Base-by-base conservation (phyloP, 2,113 vertebrate genomes). In the Paradoxurus hermaphroditus region DNA sequence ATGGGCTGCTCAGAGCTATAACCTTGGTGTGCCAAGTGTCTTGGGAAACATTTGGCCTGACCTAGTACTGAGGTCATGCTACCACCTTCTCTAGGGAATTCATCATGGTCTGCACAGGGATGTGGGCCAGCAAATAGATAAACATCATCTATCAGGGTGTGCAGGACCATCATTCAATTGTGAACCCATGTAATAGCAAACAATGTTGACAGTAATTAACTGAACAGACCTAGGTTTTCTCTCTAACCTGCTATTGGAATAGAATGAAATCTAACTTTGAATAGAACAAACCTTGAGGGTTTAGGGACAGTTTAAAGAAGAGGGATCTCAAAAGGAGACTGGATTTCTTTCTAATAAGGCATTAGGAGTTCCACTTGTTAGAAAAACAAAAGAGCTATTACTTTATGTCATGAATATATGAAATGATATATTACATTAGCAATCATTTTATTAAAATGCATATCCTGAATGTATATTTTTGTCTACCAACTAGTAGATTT, bases 81-180 rank as follows among this genome's bases (percentile, higher is more conserved):
- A 91, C 65, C n/a, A 2, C 25, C n/a, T 72, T 86, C 95, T 82
- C 83, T 59, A 79, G 83, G 86, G 94, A 86, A 86, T 95, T 91
- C 51, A 90, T 95, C 65, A 86, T n/a, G 29, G 51, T 95, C 78
- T 44, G 12, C 25, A 73, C 46, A 91, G 95, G 78, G 90, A 97
- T 96, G 67, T 44, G 53, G 92, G 78, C 90, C 86, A 96, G 62
- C 56, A 83, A 96, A 63, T 2, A 96, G 92, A 97, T 62, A 93
- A 95, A 44, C 15, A 34, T 95, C 92, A 96, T 97, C 86, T 91
- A 86, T 96, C 97, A 98, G 94, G 67, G 2, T 91, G 6, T 88
- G 31, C 46, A 83, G 53, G 41, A 44, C 83, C 86, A 97, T 95
- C 72, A 68, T 90, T 97, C 90, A 97, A 2, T 65, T 86, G 86